Evolutionary conservation across 1,140 invertebrate genomes (phyloP), one percentile per base, ranked within the genome.

Genomic region (Zophobas morio): DNA sequence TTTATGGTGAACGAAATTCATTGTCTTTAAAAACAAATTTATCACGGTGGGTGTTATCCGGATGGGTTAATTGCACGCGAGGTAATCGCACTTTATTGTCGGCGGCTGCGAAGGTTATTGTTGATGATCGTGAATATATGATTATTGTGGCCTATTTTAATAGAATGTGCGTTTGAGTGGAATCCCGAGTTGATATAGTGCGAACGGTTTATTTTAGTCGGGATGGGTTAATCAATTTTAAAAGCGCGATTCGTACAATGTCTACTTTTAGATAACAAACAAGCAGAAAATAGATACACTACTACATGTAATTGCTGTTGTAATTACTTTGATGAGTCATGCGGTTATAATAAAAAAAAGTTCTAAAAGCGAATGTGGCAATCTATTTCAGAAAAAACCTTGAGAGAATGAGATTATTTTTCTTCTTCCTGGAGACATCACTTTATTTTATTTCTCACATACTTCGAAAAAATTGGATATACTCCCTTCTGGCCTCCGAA

Each of bases 21-120:
- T 42, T 66, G 36, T 40, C 39, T 66, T 60, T 66, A 66, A 66
- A 66, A 42, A 66, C 60, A 66, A 66, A 66, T 66, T 66, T 66
- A 66, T 66, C 60, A 36, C 39, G 60, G n/a, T 3, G 37, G 39
- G 34, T 8, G 37, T 66, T 66, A 42, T 42, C 39, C 20, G 8
- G 1, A 8, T 6, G 36, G n/a, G 37, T 60, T 66, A 66, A 66
- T 66, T 42, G 40, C 20, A 57, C 2, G 4, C 42, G 37, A n/a
- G 33, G 39, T 66, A 51, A 51, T 51, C 49, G n/a, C 49, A 2
- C 49, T 2, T 51, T 51, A 51, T 51, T 51, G 49, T 51, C 49
- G 49, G 49, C 49, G n/a, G 2, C 3, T n/a, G 20, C 49, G 49
- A 51, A 51, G 3, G 42, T 46, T 46, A 46, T 46, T 51, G 6